These are phyloP conservation scores for Melanotaenia parkinsoni DNA, from an alignment of 2,797 vertebrate genomes.

Conservation along the genomic window DNA sequence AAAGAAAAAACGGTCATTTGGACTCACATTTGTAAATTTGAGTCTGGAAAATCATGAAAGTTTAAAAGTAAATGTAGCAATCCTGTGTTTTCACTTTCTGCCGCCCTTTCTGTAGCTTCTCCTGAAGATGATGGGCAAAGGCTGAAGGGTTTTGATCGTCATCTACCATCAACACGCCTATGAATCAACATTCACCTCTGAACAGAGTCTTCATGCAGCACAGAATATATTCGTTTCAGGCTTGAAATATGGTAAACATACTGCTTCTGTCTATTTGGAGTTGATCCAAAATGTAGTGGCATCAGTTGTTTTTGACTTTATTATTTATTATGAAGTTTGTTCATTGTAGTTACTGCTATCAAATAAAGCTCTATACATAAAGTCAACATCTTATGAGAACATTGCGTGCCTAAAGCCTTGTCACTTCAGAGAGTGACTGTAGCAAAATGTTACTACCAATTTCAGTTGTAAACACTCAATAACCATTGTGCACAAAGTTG, in stretches of 20 bases:
- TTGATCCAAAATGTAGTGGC: not conserved
- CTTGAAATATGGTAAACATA: slow-evolving; percentile 28
- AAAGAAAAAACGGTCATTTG: no score
- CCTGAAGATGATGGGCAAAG: slow-evolving; percentile 81
- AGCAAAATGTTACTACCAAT: not conserved
- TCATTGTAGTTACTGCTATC: slow-evolving; percentile 27
- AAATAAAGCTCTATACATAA: slow-evolving; percentile 4
- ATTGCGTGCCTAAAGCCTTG: slow-evolving; percentile 32
- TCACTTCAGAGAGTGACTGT: slow-evolving; percentile 15
- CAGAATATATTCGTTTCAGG: slow-evolving; percentile 33
- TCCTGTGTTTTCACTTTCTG: not conserved
- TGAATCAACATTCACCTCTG: slow-evolving; percentile 36
- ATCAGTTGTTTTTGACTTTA: slow-evolving; percentile 16
- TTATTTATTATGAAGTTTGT: slow-evolving; percentile 12
- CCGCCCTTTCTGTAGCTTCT: slow-evolving; percentile 72
- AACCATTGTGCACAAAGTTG: slow-evolving; percentile 8
- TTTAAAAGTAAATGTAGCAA: not conserved
- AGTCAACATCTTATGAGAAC: not conserved
- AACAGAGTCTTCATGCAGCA: slow-evolving; percentile 23
- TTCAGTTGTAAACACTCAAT: not conserved
- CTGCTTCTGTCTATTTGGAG: not conserved
- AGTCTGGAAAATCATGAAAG: not conserved
- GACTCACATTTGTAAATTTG: no score
- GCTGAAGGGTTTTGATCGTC: slow-evolving; percentile 53
- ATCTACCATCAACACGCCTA: slow-evolving; percentile 32